A percentile compares a stretch with the other conserved stretches of the same genome.
Conservation (phyloP, 2,797 vertebrate genomes). For the Rostrhamus sociabilis region DNA sequence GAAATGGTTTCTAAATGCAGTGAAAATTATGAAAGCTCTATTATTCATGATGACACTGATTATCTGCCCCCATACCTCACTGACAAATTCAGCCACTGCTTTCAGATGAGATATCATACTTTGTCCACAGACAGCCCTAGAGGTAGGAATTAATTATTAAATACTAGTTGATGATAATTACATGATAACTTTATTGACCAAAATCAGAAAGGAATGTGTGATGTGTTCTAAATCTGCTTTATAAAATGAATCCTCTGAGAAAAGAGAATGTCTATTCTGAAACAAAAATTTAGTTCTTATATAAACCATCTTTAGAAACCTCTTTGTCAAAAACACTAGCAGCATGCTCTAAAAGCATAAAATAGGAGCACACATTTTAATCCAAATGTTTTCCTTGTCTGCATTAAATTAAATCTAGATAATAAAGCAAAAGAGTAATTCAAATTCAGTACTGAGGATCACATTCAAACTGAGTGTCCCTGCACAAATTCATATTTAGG, state of each 20-base stretch:
- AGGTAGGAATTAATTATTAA: constrained; percentile 81
- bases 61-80: constrained; percentile 44
- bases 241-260: constrained; percentile 4
- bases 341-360: background rate
- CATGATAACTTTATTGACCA: constrained; percentile 81
- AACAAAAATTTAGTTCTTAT: background rate
- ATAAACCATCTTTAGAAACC: background rate
- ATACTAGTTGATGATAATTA: constrained; percentile 74
- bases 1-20: constrained; percentile 67
- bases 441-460: background rate
- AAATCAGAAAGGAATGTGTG: constrained; percentile 20
- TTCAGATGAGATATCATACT: constrained; percentile 63
- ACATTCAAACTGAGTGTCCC: background rate
- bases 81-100: constrained; percentile 61
- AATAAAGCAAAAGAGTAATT: background rate
- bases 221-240: constrained; percentile 3
- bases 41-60: constrained; percentile 76
- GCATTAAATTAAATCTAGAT: background rate
- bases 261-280: background rate
- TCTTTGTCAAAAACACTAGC: background rate
- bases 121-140: constrained; percentile 71
- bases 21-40: constrained; percentile 76
- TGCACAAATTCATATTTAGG: background rate
- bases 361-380: background rate
- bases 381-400: background rate